These are phyloP conservation scores for Polietes domitor DNA, from an alignment of 2,888 invertebrate genomes.

Conservation along the genomic window DNA sequence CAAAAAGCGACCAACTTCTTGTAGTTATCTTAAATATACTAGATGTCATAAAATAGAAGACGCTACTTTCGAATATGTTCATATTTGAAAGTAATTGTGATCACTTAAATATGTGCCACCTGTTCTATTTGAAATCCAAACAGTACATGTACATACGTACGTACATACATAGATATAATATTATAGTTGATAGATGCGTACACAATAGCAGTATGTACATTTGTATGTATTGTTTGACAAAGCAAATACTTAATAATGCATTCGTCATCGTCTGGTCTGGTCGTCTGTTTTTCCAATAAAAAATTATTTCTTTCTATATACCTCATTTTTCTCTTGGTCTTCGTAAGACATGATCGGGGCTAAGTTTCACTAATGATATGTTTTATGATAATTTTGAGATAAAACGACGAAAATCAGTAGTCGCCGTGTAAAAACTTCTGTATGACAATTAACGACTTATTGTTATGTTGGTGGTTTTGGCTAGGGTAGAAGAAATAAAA, in stretches of 20 bases:
- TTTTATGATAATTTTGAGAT: neutral
- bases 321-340: slow-evolving; percentile 6
- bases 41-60: no score
- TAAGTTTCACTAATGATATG: neutral
- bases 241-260: neutral
- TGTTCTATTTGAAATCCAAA: neutral
- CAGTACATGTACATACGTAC: neutral
- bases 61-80: no score
- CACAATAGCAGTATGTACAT: neutral
- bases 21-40: no score
- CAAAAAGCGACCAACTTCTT: no score
- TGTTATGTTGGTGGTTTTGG: neutral
- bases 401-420: neutral
- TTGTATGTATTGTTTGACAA: neutral
- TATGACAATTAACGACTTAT: neutral
- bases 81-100: neutral
- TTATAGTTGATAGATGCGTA: neutral
- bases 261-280: slow-evolving; percentile 3
- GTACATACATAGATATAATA: neutral
- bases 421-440: neutral
- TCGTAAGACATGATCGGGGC: neutral
- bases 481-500: neutral
- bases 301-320: neutral
- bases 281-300: neutral
- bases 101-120: neutral